Evolutionary conservation across 2,888 invertebrate genomes (phyloP).

Genomic region (Synergus umbraculus): DNA sequence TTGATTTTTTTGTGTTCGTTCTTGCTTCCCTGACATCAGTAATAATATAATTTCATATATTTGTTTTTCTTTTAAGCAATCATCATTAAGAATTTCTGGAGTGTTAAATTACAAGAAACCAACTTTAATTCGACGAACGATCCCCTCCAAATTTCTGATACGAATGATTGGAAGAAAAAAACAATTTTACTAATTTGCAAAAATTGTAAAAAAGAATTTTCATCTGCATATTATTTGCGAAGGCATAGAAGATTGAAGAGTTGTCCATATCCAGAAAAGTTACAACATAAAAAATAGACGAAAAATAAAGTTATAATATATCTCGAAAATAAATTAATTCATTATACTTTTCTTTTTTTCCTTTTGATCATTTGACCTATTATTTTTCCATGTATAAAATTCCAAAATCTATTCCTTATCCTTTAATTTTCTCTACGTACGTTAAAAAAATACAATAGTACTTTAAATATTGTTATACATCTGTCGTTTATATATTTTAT

Average conservation of each 20-base stretch:
- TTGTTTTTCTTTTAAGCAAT: neutral
- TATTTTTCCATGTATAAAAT: neutral
- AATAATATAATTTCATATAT: neutral
- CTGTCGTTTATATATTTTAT: neutral
- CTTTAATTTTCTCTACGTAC: neutral
- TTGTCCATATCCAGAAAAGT: neutral
- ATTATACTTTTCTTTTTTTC: neutral
- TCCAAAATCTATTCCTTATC: neutral
- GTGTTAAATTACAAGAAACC: neutral
- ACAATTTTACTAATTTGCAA: neutral
- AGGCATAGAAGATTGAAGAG: neutral
- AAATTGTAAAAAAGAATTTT: neutral
- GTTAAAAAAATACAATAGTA: too few relatives aligned
- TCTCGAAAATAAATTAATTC: neutral
- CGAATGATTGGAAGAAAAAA: neutral
- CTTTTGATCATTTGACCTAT: neutral
- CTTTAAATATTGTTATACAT: too few relatives aligned
- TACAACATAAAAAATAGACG: neutral
- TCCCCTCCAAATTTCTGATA: neutral
- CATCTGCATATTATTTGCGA: neutral
- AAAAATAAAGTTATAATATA: neutral
- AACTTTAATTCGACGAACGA: neutral
- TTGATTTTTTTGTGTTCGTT: too few relatives aligned
- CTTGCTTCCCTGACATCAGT: too few relatives aligned
- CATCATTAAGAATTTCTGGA: neutral